Percentiles rank a stretch among this genome's conserved stretches.
Conservation (phyloP, 2,888 invertebrate genomes). For the Eilema sororculum region DNA sequence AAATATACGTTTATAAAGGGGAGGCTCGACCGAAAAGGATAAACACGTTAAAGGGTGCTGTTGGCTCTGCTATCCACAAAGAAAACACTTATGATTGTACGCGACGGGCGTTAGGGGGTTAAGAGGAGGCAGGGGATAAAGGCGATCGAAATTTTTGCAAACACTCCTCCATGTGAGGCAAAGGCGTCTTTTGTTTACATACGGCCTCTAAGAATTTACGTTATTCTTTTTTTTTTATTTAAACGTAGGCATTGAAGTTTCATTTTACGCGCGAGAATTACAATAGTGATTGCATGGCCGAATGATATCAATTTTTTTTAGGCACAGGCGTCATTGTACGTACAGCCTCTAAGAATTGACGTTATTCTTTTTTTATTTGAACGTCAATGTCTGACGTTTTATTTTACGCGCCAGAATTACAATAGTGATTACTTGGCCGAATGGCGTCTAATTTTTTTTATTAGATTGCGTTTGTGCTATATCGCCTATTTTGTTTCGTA, state of each 20-base stretch:
- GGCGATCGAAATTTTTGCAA: constrained; percentile 78
- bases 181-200: constrained; percentile 54
- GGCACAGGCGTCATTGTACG: constrained; percentile 49
- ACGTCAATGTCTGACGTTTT: constrained; percentile 51
- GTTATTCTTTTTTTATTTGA: constrained; percentile 56
- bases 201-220: constrained; percentile 52
- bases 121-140: constrained; percentile 61
- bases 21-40: constrained; percentile 78
- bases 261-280: constrained; percentile 51
- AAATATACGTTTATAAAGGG: constrained; percentile 74
- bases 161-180: constrained; percentile 59
- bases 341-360: constrained; percentile 51
- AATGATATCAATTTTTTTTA: constrained; percentile 55
- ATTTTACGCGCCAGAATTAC: constrained; percentile 51
- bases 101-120: constrained; percentile 59
- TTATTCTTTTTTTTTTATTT: constrained; percentile 55
- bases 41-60: constrained; percentile 84
- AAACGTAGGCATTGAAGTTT: constrained; percentile 52
- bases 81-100: constrained; percentile 83
- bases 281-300: constrained; percentile 49
- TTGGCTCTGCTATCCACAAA: constrained; percentile 80
- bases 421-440: constrained; percentile 47
- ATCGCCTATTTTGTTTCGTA: constrained; percentile 35
- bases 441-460: constrained; percentile 56
- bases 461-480: constrained; percentile 43